Evolutionary conservation across 1,140 invertebrate species (phyloP).

Genomic region (Atta texana): DNA sequence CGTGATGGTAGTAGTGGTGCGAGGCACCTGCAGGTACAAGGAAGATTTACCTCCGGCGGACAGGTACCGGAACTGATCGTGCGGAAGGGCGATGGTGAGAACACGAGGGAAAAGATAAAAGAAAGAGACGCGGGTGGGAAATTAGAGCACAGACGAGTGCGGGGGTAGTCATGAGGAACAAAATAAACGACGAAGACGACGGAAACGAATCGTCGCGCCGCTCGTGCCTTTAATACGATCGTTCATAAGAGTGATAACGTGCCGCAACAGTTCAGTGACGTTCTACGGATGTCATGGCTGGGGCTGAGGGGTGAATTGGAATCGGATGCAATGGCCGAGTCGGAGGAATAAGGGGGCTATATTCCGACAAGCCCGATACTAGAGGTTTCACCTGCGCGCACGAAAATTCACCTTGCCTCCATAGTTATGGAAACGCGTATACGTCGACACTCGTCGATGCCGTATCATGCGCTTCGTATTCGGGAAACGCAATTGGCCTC

Average conservation of each 20-base stretch:
- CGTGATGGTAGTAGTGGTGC: constrained; percentile 25
- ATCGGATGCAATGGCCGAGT: neutral
- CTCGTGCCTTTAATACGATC: constrained; percentile 60
- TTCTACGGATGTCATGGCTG: neutral
- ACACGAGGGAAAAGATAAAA: constrained; percentile 45
- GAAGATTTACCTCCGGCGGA: constrained; percentile 73
- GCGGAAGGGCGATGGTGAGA: constrained; percentile 53
- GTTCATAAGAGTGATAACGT: constrained; percentile 67
- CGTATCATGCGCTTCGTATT: constrained; percentile 52
- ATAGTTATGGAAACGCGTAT: constrained; percentile 63
- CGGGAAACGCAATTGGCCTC: constrained; percentile 65
- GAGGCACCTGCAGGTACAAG: constrained; percentile 59
- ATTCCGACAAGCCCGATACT: constrained; percentile 24
- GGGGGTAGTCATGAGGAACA: constrained; percentile 7
- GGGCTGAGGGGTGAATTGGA: neutral
- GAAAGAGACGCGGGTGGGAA: constrained; percentile 46
- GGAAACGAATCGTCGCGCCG: constrained; percentile 54
- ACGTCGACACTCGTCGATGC: constrained; percentile 29
- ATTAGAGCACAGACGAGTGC: constrained; percentile 33
- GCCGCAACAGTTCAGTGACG: constrained; percentile 15
- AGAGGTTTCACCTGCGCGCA: constrained; percentile 16
- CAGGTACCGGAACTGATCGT: constrained; percentile 55
- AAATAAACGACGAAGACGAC: constrained; percentile 34
- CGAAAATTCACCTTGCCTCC: constrained; percentile 8
- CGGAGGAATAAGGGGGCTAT: neutral